Base-by-base conservation (phyloP, 2,888 invertebrate genomes). In the Pristionchus entomophagus region DNA sequence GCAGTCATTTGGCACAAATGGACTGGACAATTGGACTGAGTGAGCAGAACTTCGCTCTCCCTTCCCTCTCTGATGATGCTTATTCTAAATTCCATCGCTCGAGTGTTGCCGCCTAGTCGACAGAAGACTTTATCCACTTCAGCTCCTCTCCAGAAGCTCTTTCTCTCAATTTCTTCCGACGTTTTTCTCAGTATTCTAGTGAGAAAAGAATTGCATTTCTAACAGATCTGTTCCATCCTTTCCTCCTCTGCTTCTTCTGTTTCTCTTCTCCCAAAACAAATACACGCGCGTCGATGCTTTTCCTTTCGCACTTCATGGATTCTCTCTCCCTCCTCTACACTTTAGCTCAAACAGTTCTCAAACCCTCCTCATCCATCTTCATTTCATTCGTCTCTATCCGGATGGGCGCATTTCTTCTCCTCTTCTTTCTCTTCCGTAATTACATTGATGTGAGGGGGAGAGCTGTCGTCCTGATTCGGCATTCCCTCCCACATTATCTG, bases 301-400 rank as follows among this genome's bases (percentile, higher is more conserved):
- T 73, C 38, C 41, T 45, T 45, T 45, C 65, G 65, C 38, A n/a
- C 45, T 73, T 73, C 73, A 45, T 45, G 41, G 38, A 38, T 41
- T 69, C 78, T 78, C 51, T 78, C 77, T n/a, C 45, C 45, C 77
- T 38, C 41, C 3, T 12, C 29, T 53, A 29, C 53, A 35, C 80
- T 53, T 53, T 51, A 17, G 51, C 51, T 80, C 73, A 73, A 73
- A 73, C 73, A 73, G 73, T 73, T 73, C 41, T 45, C 73, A 45
- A 73, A 73, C 73, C 26, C n/a, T n/a, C 73, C 73, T 73, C 73
- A 73, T 73, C 73, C 73, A 73, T 73, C 73, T 41, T 73, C 73
- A 73, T 73, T 73, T 41, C 73, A 45, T 73, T 45, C 41, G 41
- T n/a, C n/a, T 65, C 65, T 0, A n/a, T 19, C 14, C 14, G 2